Evolutionary conservation across 2,888 invertebrate genomes (phyloP).

Genomic region (Caenorhabditis drosophilae): DNA sequence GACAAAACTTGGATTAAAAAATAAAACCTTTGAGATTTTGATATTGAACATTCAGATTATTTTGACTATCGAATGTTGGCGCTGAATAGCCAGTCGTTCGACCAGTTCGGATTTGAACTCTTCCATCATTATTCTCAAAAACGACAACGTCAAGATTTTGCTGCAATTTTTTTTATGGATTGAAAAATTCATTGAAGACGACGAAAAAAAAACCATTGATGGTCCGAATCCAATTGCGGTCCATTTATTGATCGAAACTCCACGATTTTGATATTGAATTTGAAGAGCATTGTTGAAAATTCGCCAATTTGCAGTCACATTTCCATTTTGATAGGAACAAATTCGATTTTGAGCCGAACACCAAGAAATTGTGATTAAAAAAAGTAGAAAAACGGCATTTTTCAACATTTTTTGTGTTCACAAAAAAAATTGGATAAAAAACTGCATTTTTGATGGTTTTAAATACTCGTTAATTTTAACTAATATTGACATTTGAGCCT

Average conservation of each 20-base stretch:
- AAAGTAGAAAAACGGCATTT: neutral
- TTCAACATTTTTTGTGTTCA: neutral
- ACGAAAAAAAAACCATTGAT: constrained; percentile 2
- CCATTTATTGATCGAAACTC: constrained; percentile 28
- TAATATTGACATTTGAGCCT: no score
- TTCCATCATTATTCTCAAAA: constrained; percentile 20
- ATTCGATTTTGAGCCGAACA: neutral
- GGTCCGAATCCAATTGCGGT: constrained; percentile 34
- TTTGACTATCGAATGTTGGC: constrained; percentile 18
- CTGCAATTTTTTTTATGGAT: constrained; percentile 14
- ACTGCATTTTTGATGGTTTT: no score
- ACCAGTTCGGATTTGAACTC: constrained; percentile 24
- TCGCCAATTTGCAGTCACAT: constrained; percentile 18
- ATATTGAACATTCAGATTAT: constrained; percentile 9
- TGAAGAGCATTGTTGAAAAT: constrained; percentile 18
- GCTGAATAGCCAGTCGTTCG: constrained; percentile 24
- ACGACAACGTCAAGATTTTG: constrained; percentile 23
- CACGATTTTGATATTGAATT: constrained; percentile 21
- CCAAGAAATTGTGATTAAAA: neutral
- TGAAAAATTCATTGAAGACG: neutral
- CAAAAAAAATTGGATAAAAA: neutral
- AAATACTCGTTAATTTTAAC: no score
- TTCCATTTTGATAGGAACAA: constrained; percentile 11
- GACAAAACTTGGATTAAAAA: no score
- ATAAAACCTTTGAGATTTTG: constrained; percentile 17